Base-by-base conservation (phyloP, 2,888 invertebrate genomes). In the Tortricodes alternella region DNA sequence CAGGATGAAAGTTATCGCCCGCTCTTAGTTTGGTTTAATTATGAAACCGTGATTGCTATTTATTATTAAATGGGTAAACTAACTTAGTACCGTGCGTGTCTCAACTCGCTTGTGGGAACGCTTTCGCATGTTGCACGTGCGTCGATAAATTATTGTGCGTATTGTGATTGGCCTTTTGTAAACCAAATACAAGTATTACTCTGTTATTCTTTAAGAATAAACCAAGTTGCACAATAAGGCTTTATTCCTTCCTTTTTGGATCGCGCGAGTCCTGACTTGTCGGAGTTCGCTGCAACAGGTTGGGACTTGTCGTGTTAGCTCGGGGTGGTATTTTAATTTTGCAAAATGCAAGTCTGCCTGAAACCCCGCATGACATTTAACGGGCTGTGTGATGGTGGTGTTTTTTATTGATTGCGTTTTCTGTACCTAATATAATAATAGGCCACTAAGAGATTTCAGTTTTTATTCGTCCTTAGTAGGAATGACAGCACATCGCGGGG, bases 231-330 rank as follows among this genome's bases (percentile, higher is more conserved):
- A 67, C 63, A 62, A 62, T 53, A 32, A 32, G 32, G 41, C 58
- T 61, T 58, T 49, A 37, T 59, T 55, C 48, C 61, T 58, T 68
- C n/a, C n/a, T 67, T 63, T 61, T 65, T 62, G 65, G 62, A 67
- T 57, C 55, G 39, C 50, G 58, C 85, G 65, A 66, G 84, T 81
- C 69, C 57, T 50, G 66, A 81, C 83, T 67, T 76, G 84, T 76
- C 53, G 35, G 62, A 64, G 65, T 68, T 55, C 23, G 38, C 15
- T 59, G 65, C 46, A 67, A 81, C 88, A 88, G 82, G 88, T 86
- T 83, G 73, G 5, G 68, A 84, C 86, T 67, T 79, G 87, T 79
- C 64, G 39, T 23, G 32, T 46, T 58, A 18, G 65, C 56, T 44
- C 49, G 46, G 59, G 60, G 65, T 61, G 62, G 60, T 38, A 32